Base-by-base conservation (phyloP, 2,888 invertebrate species). In the Terebella lapidaria region DNA sequence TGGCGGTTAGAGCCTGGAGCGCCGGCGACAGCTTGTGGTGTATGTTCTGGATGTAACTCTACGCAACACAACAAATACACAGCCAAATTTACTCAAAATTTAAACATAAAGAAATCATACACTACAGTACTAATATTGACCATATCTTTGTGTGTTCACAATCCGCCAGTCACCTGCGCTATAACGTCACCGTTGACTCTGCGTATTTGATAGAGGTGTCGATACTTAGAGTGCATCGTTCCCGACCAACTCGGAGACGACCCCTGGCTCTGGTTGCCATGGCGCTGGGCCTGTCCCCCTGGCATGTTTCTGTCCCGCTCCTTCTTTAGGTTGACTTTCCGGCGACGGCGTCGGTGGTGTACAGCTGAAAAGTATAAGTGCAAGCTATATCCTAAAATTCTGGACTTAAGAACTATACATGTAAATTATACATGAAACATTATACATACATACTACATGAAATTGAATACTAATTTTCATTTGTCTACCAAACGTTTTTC, bases 131-230 rank as follows among this genome's bases (percentile, higher is more conserved):
- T 15, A 2, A 20, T 35, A 1, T 55, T 30, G 4, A 28, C 42
- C 2, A 55, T 15, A 28, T 1, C n/a, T 26, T 15, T 53, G n/a
- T 29, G 30, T 59, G n/a, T n/a, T n/a, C n/a, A n/a, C n/a, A n/a
- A n/a, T n/a, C n/a, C n/a, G n/a, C n/a, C n/a, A n/a, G n/a, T n/a
- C n/a, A 81, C 91, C 87, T 92, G 91, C 68, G 91, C 90, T 70
- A 92, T 91, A 66, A 92, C 91, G 81, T 92, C 92, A 18, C 92
- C 92, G 72, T 92, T 90, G 28, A 90, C 89, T 5, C 92, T 89
- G 70, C 92, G 86, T 60, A 92, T 90, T 83, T 92, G 92, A 83
- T 92, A 92, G 67, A 92, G 89, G 73, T 95, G 94, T 69, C 91
- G 88, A 81, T 94, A 94, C 74, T 76, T 69, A 1, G 74, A 72